phyloP scores from a whole-genome alignment of 2,888 invertebrate species.

The Arctia plantaginis region DNA sequence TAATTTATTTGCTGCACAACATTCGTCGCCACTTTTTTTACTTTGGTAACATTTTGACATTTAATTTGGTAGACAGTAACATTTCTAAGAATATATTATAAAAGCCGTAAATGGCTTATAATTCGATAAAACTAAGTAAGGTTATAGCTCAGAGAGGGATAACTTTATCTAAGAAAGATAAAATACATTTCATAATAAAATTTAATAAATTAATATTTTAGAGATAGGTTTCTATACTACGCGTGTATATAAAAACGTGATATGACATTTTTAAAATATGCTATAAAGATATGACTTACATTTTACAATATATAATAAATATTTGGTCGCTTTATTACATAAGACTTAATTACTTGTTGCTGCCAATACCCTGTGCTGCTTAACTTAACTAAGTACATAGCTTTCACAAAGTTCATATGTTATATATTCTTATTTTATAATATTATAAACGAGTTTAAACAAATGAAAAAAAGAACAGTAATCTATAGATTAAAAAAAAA shows the following conservation, averaged over 20 bases:
- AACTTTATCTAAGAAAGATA: background rate
- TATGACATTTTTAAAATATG: background rate
- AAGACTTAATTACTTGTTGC: slow-evolving; percentile 29
- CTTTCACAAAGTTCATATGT: background rate
- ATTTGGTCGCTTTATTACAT: background rate
- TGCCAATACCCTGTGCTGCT: slow-evolving; percentile 14
- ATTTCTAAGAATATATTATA: background rate
- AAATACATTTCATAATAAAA: background rate
- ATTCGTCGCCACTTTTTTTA: background rate
- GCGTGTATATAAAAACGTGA: background rate
- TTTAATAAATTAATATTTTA: background rate
- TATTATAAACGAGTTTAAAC: no score
- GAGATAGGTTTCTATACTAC: background rate
- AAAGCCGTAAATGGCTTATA: background rate
- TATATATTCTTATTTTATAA: background rate
- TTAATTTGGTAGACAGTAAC: background rate
- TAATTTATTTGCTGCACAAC: background rate
- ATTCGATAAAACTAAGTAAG: background rate
- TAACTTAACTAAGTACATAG: slow-evolving; percentile 1
- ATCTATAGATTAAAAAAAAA: background rate
- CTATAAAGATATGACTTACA: background rate
- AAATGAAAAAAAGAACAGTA: no score
- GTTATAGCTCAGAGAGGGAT: background rate
- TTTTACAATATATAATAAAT: background rate
- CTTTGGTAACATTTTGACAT: background rate